Conservation (phyloP, 2,888 invertebrate genomes). For the Labia minor region DNA sequence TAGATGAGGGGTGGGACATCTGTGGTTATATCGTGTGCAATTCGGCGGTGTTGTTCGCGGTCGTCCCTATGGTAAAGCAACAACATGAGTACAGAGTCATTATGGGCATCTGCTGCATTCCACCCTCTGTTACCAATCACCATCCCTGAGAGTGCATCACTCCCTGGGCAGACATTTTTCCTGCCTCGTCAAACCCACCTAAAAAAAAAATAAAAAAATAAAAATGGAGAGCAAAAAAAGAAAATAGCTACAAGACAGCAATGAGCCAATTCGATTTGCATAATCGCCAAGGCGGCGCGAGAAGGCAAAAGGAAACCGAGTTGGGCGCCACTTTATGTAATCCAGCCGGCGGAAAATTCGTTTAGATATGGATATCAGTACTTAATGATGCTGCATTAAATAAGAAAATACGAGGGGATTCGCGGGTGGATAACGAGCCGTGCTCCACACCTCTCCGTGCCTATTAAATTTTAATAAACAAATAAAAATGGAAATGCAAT, state of each 20-base stretch:
- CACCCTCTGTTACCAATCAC: too few species aligned
- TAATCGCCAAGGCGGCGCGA: not conserved
- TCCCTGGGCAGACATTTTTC: too few species aligned
- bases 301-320: not conserved
- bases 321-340: not conserved
- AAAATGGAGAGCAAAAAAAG: not conserved
- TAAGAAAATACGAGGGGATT: not conserved
- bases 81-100: not conserved
- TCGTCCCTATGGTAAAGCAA: not conserved
- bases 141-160: too few species aligned
- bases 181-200: not conserved
- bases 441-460: too few species aligned
- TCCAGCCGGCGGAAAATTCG: slow-evolving; percentile 1
- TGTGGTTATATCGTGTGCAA: not conserved
- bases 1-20: not conserved
- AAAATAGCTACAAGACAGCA: not conserved
- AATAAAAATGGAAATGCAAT: too few species aligned
- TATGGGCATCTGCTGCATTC: not conserved
- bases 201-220: not conserved
- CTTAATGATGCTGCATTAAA: not conserved
- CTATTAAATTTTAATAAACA: too few species aligned
- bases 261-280: slow-evolving; percentile 1
- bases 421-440: too few species aligned
- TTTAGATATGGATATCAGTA: slow-evolving; percentile 7
- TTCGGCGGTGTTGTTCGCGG: slow-evolving; percentile 1